phyloP scores from a whole-genome alignment of 2,888 invertebrate species.

The Parapristionchus giblindavisi region DNA sequence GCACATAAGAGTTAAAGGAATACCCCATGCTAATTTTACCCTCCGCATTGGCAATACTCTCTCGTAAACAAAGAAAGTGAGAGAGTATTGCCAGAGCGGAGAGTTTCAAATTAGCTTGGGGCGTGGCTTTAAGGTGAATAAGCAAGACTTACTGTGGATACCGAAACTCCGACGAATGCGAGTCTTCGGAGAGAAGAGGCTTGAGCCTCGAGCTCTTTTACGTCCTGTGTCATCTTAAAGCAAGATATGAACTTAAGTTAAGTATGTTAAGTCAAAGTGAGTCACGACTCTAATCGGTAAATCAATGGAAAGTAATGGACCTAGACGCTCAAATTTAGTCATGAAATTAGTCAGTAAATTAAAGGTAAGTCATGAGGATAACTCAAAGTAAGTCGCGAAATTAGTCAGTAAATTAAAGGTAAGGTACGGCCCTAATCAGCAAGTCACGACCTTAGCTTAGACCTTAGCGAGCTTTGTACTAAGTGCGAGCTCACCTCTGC shows the following conservation, averaged over 20 bases:
- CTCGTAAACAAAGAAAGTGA: no score
- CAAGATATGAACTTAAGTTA: background rate
- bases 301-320: background rate
- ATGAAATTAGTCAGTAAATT: background rate
- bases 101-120: no score
- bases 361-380: background rate
- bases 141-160: slow-evolving; percentile 48
- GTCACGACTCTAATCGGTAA: slow-evolving; percentile 8
- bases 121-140: background rate
- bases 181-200: slow-evolving; percentile 57
- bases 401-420: background rate
- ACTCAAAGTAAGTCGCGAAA: no score
- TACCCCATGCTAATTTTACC: no score
- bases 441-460: no score
- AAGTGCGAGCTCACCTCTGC: no score
- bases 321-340: no score
- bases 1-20: no score
- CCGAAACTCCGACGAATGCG: slow-evolving; percentile 63
- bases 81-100: no score
- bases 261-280: background rate
- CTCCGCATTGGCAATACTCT: no score
- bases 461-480: no score
- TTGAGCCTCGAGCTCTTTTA: slow-evolving; percentile 58
- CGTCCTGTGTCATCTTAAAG: slow-evolving; percentile 56
- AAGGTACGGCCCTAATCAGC: background rate